Evolutionary conservation across 2,113 vertebrate genomes (phyloP).

Genomic region (Gavialis gangeticus): DNA sequence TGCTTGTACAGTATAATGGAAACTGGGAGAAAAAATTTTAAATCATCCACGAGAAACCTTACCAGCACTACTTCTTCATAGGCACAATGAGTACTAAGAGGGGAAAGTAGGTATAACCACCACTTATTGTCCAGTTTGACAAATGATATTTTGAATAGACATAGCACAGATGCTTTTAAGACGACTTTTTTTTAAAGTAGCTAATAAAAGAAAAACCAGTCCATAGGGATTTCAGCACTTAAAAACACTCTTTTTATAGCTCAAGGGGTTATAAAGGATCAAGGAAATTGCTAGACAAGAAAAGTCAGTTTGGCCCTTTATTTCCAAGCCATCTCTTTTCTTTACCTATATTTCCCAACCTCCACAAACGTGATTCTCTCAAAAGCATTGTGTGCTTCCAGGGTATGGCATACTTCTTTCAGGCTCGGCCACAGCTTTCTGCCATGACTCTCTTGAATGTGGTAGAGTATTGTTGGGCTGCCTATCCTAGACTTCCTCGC

Average conservation of each 20-base stretch:
- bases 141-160: constrained; percentile 74
- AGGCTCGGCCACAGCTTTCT: not conserved
- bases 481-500: too few relatives aligned
- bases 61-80: not conserved
- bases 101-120: constrained; percentile 63
- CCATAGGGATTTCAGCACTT: constrained; percentile 66
- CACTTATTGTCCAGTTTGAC: constrained; percentile 74
- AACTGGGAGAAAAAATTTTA: not conserved
- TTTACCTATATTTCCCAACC: not conserved
- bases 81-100: not conserved
- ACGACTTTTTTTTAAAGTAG: constrained; percentile 83
- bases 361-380: not conserved
- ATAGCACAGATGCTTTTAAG: constrained; percentile 78
- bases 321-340: not conserved
- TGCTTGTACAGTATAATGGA: not conserved
- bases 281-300: not conserved
- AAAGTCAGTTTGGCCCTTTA: not conserved
- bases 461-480: not conserved
- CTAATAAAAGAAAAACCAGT: constrained; percentile 81
- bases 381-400: not conserved
- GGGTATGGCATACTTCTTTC: not conserved
- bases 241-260: not conserved
- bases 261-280: not conserved
- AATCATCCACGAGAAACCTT: not conserved
- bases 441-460: not conserved